Percentiles rank a stretch among this genome's conserved stretches.
Conservation (phyloP, 37 sponge, comb jelly and placozoan species). For the Petrosia ficiformis region DNA sequence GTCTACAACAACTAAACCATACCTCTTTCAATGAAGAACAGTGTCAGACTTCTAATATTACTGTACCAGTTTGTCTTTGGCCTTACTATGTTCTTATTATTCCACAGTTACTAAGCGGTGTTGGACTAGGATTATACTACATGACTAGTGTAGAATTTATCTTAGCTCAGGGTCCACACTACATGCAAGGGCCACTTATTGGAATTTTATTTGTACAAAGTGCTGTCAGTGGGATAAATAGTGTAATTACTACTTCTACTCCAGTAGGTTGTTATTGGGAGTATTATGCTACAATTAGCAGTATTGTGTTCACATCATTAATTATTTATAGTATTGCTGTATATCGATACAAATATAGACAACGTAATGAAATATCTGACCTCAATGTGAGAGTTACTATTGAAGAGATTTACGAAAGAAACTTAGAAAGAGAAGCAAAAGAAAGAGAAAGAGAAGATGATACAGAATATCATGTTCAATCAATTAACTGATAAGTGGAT, state of each 20-base stretch:
- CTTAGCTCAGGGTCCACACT: neutral
- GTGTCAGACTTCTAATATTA: no score
- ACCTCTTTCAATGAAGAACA: no score
- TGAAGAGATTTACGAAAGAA: neutral
- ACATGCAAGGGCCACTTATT: slow-evolving; percentile 2
- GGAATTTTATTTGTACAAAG: neutral
- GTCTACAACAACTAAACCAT: neutral
- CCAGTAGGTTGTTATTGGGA: neutral
- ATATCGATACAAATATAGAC: neutral
- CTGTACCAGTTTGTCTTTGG: no score
- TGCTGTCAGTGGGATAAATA: neutral
- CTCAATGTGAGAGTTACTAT: neutral
- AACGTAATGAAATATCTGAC: neutral
- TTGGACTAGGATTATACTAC: neutral
- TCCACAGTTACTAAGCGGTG: neutral
- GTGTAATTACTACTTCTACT: neutral
- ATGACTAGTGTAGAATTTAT: neutral
- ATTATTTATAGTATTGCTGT: neutral
- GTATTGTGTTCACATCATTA: neutral
- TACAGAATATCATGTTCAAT: no score
- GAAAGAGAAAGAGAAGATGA: no score
- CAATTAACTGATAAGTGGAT: no score
- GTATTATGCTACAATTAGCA: neutral
- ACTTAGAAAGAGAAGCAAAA: no score
- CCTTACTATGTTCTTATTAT: no score